phyloP scores from a whole-genome alignment of 2,113 vertebrate genomes.

The Lanius ludovicianus region DNA sequence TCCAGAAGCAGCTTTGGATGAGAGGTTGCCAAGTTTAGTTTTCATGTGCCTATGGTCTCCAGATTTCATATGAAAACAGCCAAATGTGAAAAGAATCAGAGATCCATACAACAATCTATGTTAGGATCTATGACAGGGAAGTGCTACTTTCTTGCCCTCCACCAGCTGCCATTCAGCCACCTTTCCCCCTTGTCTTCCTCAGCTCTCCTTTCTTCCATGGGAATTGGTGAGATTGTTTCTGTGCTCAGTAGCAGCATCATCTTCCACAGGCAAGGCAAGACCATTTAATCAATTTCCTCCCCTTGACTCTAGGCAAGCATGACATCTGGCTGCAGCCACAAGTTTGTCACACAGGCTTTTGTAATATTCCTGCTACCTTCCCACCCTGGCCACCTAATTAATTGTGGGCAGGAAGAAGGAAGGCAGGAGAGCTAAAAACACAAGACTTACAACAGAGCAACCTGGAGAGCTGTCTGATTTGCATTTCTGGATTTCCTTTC shows the following conservation, averaged over 20 bases:
- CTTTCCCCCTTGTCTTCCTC: background rate
- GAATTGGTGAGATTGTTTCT: background rate
- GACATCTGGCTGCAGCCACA: background rate
- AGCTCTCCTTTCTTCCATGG: background rate
- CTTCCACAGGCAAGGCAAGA: background rate
- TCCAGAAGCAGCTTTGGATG: background rate
- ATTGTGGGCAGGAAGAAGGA: background rate
- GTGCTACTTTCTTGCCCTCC: background rate
- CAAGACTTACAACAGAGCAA: background rate
- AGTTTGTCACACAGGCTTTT: background rate
- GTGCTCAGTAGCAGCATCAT: background rate
- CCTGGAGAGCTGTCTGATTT: background rate
- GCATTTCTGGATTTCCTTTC: background rate
- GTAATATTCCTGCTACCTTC: background rate
- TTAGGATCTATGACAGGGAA: background rate
- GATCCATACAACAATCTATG: background rate
- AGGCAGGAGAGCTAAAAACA: background rate
- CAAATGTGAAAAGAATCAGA: conserved; percentile 1
- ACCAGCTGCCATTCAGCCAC: background rate
- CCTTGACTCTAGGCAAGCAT: background rate
- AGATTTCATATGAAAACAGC: background rate
- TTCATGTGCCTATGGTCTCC: background rate
- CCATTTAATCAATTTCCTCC: background rate
- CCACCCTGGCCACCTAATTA: background rate
- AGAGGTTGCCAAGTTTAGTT: background rate